Percentiles rank a stretch among this genome's conserved stretches.
Evolutionary conservation across 2,113 vertebrate genomes (phyloP).

Genomic region (Stercorarius parasiticus): DNA sequence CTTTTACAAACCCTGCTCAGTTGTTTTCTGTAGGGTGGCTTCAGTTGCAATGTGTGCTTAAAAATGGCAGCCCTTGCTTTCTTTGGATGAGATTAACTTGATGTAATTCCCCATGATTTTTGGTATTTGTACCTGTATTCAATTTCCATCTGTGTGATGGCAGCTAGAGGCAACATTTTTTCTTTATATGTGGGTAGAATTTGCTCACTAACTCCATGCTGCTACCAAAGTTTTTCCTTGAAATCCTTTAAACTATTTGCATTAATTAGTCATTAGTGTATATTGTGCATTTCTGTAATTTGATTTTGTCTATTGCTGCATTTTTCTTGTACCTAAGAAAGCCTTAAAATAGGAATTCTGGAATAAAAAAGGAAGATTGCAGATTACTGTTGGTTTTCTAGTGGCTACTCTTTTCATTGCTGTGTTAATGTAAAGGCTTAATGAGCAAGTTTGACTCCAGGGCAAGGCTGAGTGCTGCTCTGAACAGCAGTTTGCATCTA

Average conservation of each 20-base stretch:
- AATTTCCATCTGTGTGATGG: neutral
- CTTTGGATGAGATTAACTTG: neutral
- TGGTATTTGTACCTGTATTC: neutral
- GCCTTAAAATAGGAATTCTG: neutral
- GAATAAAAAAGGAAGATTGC: neutral
- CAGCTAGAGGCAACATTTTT: neutral
- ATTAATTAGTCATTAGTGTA: neutral
- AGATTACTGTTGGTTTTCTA: neutral
- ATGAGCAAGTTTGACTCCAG: neutral
- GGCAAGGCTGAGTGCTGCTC: neutral
- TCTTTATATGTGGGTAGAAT: neutral
- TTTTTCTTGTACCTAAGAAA: neutral
- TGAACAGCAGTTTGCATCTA: neutral
- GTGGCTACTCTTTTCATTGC: neutral
- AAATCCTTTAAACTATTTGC: neutral
- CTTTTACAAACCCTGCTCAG: neutral
- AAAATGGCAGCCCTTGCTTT: neutral
- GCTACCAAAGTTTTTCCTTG: neutral
- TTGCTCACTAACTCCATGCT: neutral
- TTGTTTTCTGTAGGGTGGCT: neutral
- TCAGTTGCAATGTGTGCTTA: neutral
- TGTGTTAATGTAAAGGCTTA: neutral
- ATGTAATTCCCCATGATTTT: neutral
- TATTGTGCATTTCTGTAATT: neutral
- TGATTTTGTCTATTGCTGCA: neutral